Evolutionary conservation across 2,113 vertebrate genomes (phyloP).

Genomic region (Romanogobio albipinnatus): DNA sequence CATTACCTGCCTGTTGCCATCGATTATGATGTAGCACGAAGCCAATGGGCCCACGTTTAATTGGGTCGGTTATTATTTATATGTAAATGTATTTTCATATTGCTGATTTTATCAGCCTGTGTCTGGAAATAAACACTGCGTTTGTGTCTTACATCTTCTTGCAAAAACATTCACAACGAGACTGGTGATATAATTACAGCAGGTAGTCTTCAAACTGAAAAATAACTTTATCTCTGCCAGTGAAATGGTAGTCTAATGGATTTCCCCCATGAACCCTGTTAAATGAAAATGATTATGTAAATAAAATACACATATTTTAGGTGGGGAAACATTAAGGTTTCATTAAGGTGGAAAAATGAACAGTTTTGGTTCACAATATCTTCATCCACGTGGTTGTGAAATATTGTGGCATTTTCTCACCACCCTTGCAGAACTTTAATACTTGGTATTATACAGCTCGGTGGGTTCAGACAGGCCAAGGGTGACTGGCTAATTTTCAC

Average conservation of each 20-base stretch:
- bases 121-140: constrained; percentile 45
- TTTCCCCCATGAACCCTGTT: constrained; percentile 45
- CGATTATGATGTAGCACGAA: constrained; percentile 38
- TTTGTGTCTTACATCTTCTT: constrained; percentile 54
- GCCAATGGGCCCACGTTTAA: constrained; percentile 49
- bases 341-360: constrained; percentile 48
- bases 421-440: constrained; percentile 35
- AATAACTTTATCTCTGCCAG: constrained; percentile 57
- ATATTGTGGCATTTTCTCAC: constrained; percentile 15
- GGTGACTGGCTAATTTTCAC: constrained; percentile 33
- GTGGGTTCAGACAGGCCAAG: constrained; percentile 51
- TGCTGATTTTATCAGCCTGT: constrained; percentile 55
- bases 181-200: constrained; percentile 57
- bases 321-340: constrained; percentile 49
- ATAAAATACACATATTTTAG: constrained; percentile 54
- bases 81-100: constrained; percentile 57
- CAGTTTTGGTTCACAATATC: constrained; percentile 37
- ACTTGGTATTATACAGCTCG: constrained; percentile 27
- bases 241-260: constrained; percentile 53
- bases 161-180: constrained; percentile 47
- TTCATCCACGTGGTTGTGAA: constrained; percentile 17
- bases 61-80: constrained; percentile 58
- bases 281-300: constrained; percentile 57
- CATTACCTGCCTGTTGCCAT: constrained; percentile 52
- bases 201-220: constrained; percentile 54